Base-by-base conservation (phyloP, 2,797 vertebrate genomes). In the Avahi laniger region DNA sequence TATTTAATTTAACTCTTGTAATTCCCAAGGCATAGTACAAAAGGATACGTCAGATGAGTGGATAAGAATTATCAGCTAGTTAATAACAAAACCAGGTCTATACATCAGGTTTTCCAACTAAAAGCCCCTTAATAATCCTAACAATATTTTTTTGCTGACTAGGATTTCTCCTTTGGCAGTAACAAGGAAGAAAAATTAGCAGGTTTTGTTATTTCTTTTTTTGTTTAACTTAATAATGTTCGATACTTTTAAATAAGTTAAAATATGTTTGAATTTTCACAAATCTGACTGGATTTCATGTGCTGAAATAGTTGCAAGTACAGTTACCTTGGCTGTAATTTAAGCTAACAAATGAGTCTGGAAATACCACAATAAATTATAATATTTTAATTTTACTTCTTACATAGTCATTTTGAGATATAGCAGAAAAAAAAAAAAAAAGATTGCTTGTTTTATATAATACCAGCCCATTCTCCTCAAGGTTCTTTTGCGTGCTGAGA, bases 221-320 rank as follows among this genome's bases (percentile, higher is more conserved):
- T 80, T 33, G 30, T 38, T 73, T 84, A 67, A 33, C 24, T 65
- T 76, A 41, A 70, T 81, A 48, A 63, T 41, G 3, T 46, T 35
- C 20, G 12, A 65, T 46, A 6, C 13, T 28, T 75, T 91, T 75
- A 52, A 12, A 85, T 78, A 83, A 85, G 48, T 85, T 95, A 63
- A 30, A 73, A 75, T 59, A 20, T 28, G 41, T 73, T 65, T 15
- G 24, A 69, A 54, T 80, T 69, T 91, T 81, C 50, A 52, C 59
- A 54, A 79, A 17, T 80, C 24, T 67, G 54, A 87, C 43, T 61
- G 17, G 4, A 81, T 84, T 63, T 87, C 10, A 26, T 35, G 26
- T 79, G 20, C 28, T 79, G 33, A 14, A 38, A 43, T 54, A 67
- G 41, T 67, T 93, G 14, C 17, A 75, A 69, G 46, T 43, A 35